Conservation (phyloP, 2,113 vertebrate genomes). For the Halichoerus grypus region DNA sequence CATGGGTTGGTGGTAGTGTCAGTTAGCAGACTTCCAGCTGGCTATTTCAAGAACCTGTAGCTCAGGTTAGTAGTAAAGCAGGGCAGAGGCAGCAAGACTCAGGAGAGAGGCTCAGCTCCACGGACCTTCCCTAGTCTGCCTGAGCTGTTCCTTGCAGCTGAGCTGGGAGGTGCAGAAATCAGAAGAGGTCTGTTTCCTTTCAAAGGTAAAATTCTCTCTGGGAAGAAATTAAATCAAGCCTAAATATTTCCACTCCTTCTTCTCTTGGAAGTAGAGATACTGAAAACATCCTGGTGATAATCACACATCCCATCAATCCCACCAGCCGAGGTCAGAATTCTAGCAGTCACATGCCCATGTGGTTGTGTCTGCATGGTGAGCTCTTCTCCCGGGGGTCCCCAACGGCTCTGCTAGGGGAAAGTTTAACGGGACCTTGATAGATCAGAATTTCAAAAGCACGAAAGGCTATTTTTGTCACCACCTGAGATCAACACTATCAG, state of each 20-base stretch:
- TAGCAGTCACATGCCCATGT: neutral
- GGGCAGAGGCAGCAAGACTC: neutral
- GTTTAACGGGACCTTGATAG: neutral
- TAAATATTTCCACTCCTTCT: neutral
- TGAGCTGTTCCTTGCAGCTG: conserved; percentile 46
- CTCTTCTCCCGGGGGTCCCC: neutral
- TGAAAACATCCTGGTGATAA: conserved; percentile 58
- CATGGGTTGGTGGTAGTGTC: neutral
- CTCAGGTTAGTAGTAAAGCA: neutral
- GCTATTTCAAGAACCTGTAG: neutral
- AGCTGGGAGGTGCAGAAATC: conserved; percentile 14
- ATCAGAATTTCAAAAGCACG: neutral
- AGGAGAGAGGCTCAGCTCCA: neutral
- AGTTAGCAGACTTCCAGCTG: neutral
- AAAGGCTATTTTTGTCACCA: neutral
- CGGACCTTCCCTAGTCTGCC: neutral
- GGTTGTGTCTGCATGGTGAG: neutral
- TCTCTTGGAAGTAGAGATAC: conserved; percentile 50
- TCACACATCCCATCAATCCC: neutral
- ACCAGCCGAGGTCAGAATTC: neutral
- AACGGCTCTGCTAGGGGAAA: neutral
- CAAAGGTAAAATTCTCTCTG: conserved; percentile 48
- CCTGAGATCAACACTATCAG: neutral
- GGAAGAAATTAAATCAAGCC: conserved; percentile 50
- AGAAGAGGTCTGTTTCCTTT: conserved; percentile 54